Evolutionary conservation across 2,888 invertebrate species (phyloP), one percentile per base, ranked within the genome.

Genomic region (Cephus pulcher): DNA sequence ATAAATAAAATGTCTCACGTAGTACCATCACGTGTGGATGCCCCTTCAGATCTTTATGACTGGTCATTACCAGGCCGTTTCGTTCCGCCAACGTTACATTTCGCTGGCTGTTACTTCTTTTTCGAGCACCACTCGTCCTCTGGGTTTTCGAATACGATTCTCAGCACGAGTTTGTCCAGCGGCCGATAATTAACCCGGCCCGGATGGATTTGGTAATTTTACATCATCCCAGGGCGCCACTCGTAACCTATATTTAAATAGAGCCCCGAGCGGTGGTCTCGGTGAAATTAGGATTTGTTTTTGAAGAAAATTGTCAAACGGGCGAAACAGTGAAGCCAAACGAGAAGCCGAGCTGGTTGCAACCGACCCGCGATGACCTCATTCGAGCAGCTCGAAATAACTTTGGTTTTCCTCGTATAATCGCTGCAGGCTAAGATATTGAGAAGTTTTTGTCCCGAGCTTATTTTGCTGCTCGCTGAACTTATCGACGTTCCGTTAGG

Each of bases 291-390:
- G 23, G 56, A 23, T 56, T 56, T 23, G 9, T 9, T 35, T 35
- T 35, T 23, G 23, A 23, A 23, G 23, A 56, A 15, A 9, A 56
- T 56, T 56, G 56, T 23, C 23, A 56, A 23, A 1, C 56, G 6
- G 2, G 56, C 23, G 6, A 23, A 56, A 23, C 15, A 23, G 56
- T 2, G 23, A 56, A 23, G 23, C 9, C 15, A 56, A 56, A 56
- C 56, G 23, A 56, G 1, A 40, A 40, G 23, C 32, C 81, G 80
- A n/a, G 80, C 81, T 83, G 83, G 83, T 82, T 78, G 81, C 79
- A 84, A 78, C 80, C 85, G 86, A 88, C 86, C 84, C 84, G 77
- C 85, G 84, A 86, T 88, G 88, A 89, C 90, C 90, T 88, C 89
- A 87, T 90, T 90, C 87, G 79, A 84, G 79, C 80, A 56, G 23